Evolutionary conservation across 1,140 invertebrate genomes (phyloP).

Genomic region (Drosophila jambulina): DNA sequence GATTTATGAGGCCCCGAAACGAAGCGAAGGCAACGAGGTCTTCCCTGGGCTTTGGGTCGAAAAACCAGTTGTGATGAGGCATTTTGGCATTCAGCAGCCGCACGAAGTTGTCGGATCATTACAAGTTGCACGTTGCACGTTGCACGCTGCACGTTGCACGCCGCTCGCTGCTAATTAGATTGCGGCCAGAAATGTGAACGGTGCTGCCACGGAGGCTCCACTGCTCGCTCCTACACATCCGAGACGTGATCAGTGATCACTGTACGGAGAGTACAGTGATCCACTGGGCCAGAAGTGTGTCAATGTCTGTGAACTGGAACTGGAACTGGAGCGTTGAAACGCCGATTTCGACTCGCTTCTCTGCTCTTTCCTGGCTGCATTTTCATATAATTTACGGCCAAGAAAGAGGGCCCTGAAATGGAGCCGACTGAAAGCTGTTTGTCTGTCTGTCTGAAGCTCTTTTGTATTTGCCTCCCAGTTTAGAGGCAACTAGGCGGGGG

Average conservation of each 20-base stretch:
- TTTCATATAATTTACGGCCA: constrained; percentile 65
- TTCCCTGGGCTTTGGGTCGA: constrained; percentile 22
- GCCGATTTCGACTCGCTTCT: constrained; percentile 62
- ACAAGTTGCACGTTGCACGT: constrained; percentile 71
- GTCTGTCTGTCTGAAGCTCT: constrained; percentile 35
- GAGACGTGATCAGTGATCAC: constrained; percentile 51
- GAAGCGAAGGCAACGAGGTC: constrained; percentile 14
- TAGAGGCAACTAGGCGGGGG: constrained; percentile 53
- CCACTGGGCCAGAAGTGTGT: constrained; percentile 68
- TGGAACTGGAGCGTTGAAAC: constrained; percentile 78
- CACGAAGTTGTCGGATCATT: constrained; percentile 75
- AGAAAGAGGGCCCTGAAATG: constrained; percentile 63
- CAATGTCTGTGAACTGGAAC: constrained; percentile 84
- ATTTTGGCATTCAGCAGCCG: constrained; percentile 55
- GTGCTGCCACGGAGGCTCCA: constrained; percentile 18
- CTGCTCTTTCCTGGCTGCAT: constrained; percentile 43
- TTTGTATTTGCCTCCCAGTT: constrained; percentile 50
- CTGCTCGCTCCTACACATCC: constrained; percentile 68
- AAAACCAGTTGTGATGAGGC: constrained; percentile 51
- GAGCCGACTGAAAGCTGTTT: constrained; percentile 44
- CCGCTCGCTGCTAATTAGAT: constrained; percentile 74
- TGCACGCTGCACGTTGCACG: constrained; percentile 61
- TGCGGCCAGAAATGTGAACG: constrained; percentile 59
- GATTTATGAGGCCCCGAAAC: constrained; percentile 57
- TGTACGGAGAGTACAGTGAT: constrained; percentile 31